Evolutionary conservation across 2,888 invertebrate species (phyloP).

Genomic region (Axea sp.): DNA sequence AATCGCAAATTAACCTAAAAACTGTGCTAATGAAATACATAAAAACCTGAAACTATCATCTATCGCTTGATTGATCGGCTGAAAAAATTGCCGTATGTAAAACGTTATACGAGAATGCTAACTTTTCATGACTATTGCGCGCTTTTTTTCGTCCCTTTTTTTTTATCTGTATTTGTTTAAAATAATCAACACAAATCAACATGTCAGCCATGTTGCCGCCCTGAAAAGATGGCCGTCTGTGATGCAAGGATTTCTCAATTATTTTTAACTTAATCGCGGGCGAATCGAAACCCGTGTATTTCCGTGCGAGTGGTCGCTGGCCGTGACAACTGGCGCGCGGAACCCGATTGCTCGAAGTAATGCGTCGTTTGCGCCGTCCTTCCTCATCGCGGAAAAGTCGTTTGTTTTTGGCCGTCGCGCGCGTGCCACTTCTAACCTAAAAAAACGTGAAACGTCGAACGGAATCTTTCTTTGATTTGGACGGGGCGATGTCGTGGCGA

Average conservation of each 20-base stretch:
- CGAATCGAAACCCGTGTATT: constrained; percentile 58
- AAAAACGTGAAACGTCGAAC: constrained; percentile 1
- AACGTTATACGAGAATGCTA: too few species aligned
- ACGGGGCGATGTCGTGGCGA: constrained; percentile 33
- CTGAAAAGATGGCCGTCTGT: constrained; percentile 71
- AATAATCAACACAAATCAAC: constrained; percentile 53
- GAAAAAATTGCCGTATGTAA: too few species aligned
- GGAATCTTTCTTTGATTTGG: background rate
- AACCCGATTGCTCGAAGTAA: constrained; percentile 28
- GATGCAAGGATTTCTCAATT: constrained; percentile 69
- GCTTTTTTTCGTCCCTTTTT: too few species aligned
- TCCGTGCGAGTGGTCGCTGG: constrained; percentile 16
- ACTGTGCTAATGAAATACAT: too few species aligned
- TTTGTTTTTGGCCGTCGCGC: constrained; percentile 55
- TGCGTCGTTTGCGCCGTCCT: constrained; percentile 46
- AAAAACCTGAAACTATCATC: too few species aligned
- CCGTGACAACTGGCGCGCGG: too few species aligned
- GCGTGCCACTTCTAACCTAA: constrained; percentile 71
- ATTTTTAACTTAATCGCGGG: constrained; percentile 65
- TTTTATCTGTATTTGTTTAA: constrained; percentile 32
- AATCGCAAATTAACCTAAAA: too few species aligned
- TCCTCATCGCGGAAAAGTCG: constrained; percentile 37
- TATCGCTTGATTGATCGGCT: too few species aligned
- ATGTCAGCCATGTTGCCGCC: constrained; percentile 69
- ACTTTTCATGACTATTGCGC: too few species aligned